Conservation (phyloP, 2,888 invertebrate species). For the Zootermopsis nevadensis region DNA sequence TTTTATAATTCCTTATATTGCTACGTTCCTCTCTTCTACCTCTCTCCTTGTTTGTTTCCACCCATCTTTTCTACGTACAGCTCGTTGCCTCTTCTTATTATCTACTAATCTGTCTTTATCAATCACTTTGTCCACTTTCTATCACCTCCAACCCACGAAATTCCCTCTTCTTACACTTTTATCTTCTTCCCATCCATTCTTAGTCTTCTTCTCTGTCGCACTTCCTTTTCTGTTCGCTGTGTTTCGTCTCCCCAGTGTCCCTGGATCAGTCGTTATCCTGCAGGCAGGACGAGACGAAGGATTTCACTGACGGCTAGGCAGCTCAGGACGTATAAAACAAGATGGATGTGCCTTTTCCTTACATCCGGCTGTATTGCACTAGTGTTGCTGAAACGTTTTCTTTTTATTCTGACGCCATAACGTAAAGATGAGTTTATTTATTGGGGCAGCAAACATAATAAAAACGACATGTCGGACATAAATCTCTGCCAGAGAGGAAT, state of each 20-base stretch:
- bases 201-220: background rate
- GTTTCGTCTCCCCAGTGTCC: background rate
- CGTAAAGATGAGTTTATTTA: slow-evolving; percentile 28
- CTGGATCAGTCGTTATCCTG: background rate
- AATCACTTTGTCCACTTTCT: background rate
- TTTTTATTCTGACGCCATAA: slow-evolving; percentile 16
- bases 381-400: background rate
- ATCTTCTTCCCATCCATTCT: background rate
- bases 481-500: slow-evolving; percentile 8
- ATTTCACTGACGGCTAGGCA: background rate
- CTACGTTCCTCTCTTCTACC: background rate
- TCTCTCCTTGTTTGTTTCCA: background rate
- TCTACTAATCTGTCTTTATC: slow-evolving; percentile 1
- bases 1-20: background rate
- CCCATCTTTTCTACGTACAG: background rate
- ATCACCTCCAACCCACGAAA: background rate
- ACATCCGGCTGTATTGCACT: background rate
- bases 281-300: background rate
- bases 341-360: slow-evolving; percentile 4
- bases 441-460: slow-evolving; percentile 31
- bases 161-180: background rate
- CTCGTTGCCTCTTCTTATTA: background rate
- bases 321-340: background rate
- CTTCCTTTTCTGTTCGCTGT: background rate
- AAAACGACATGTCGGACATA: slow-evolving; percentile 15